Evolutionary conservation across 1,140 invertebrate species (phyloP).

Genomic region (Ectropis grisescens): DNA sequence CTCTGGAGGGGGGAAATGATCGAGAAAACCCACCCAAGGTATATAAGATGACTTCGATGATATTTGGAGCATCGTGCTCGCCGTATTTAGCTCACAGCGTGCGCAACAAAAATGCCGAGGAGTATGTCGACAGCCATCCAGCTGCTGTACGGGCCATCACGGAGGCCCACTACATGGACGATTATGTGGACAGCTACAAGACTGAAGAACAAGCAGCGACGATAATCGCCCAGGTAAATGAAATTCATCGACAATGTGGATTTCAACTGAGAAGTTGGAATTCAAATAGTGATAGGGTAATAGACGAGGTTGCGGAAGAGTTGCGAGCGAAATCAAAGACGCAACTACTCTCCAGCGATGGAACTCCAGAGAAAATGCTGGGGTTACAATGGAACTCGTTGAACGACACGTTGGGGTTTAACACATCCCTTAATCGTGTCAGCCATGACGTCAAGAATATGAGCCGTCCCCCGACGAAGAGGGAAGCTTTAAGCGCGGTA

Average conservation of each 20-base stretch:
- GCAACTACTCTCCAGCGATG: slow-evolving; percentile 11
- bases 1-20: too few species aligned
- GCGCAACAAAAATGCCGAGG: slow-evolving; percentile 13
- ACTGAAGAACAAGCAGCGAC: slow-evolving; percentile 14
- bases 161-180: slow-evolving; percentile 39
- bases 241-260: slow-evolving; percentile 20
- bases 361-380: slow-evolving; percentile 5
- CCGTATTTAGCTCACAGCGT: slow-evolving; percentile 15
- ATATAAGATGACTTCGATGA: slow-evolving; percentile 14
- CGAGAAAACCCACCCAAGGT: too few species aligned
- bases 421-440: slow-evolving; percentile 10
- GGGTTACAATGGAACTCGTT: slow-evolving; percentile 7
- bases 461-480: too few species aligned
- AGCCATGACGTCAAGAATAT: too few species aligned
- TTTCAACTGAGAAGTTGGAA: slow-evolving; percentile 15
- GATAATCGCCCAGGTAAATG: slow-evolving; percentile 13
- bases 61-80: slow-evolving; percentile 14
- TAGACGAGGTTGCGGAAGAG: too few species aligned
- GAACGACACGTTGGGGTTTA: slow-evolving; percentile 14
- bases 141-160: slow-evolving; percentile 20
- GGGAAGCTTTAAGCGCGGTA: too few species aligned
- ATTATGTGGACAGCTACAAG: slow-evolving; percentile 30
- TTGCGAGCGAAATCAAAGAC: too few species aligned
- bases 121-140: slow-evolving; percentile 13
- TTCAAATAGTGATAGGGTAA: slow-evolving; percentile 4